These are phyloP conservation scores for Drosophila malerkotliana DNA, from an alignment of 1,140 invertebrate species.

Conservation along the genomic window DNA sequence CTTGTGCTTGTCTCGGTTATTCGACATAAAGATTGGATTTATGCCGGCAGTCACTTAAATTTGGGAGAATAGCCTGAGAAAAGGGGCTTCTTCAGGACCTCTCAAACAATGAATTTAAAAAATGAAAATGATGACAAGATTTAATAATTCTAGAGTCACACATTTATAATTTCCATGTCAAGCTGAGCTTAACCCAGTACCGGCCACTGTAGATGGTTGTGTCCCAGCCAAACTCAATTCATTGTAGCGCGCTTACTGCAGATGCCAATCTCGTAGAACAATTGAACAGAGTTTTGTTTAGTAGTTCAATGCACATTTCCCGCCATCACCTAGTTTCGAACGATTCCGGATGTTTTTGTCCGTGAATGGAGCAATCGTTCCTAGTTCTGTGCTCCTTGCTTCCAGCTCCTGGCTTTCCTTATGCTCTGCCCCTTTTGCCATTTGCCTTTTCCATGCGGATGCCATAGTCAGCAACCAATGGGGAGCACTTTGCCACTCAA, in stretches of 20 bases:
- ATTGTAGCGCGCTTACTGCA: neutral
- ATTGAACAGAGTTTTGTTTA: slow-evolving; percentile 15
- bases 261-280: slow-evolving; percentile 15
- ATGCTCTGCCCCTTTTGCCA: slow-evolving; percentile 16
- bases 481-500: slow-evolving; percentile 74
- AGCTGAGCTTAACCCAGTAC: too few relatives aligned
- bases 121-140: neutral
- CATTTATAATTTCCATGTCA: too few relatives aligned
- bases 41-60: slow-evolving; percentile 16
- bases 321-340: slow-evolving; percentile 29
- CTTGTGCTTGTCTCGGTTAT: slow-evolving; percentile 5
- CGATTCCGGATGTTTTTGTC: slow-evolving; percentile 23
- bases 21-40: slow-evolving; percentile 43
- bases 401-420: slow-evolving; percentile 2
- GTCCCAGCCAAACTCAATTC: neutral
- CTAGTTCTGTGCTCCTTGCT: slow-evolving; percentile 3
- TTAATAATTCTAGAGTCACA: too few relatives aligned
- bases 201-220: too few relatives aligned
- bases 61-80: neutral
- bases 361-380: slow-evolving; percentile 6
- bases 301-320: slow-evolving; percentile 9
- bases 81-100: neutral
- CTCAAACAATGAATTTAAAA: neutral
- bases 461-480: slow-evolving; percentile 44
- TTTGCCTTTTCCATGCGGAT: slow-evolving; percentile 42